Percentiles rank a stretch among this genome's conserved stretches.
Evolutionary conservation across 2,113 vertebrate species (phyloP).

Genomic region (Pomatorhinus ruficollis): DNA sequence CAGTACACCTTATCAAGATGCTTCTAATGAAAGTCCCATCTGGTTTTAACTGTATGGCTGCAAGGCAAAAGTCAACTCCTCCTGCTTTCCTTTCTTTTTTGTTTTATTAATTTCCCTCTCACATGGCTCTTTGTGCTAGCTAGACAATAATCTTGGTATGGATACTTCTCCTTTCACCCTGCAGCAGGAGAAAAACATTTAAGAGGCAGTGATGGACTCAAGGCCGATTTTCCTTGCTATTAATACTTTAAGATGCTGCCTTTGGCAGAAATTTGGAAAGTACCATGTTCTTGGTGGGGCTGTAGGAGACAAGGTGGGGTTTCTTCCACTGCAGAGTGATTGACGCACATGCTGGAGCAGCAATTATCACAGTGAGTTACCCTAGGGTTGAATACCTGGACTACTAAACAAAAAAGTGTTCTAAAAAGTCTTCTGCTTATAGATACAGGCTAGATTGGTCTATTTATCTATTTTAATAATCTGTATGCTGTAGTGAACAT

Average conservation of each 20-base stretch:
- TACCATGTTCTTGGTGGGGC: not conserved
- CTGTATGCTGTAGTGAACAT: not conserved
- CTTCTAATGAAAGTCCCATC: not conserved
- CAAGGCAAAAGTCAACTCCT: not conserved
- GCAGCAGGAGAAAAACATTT: not conserved
- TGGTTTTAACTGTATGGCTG: not conserved
- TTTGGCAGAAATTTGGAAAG: slow-evolving; percentile 10
- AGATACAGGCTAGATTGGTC: not conserved
- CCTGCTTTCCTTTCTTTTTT: not conserved
- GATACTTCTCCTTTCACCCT: not conserved
- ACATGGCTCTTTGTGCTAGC: not conserved
- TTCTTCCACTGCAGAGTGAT: not conserved
- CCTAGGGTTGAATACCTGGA: not conserved
- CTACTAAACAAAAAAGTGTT: not conserved
- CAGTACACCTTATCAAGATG: not conserved
- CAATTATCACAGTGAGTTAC: not conserved
- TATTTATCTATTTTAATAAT: not conserved
- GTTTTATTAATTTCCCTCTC: not conserved
- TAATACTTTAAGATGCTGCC: not conserved
- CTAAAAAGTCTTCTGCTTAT: not conserved
- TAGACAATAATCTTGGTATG: not conserved
- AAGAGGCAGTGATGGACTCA: not conserved
- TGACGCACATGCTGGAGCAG: not conserved
- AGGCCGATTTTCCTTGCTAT: not conserved
- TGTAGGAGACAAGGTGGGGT: not conserved